Percentiles rank a stretch among this genome's conserved stretches.
Evolutionary conservation across 2,113 vertebrate genomes (phyloP).

Genomic region (Dasyprocta punctata): DNA sequence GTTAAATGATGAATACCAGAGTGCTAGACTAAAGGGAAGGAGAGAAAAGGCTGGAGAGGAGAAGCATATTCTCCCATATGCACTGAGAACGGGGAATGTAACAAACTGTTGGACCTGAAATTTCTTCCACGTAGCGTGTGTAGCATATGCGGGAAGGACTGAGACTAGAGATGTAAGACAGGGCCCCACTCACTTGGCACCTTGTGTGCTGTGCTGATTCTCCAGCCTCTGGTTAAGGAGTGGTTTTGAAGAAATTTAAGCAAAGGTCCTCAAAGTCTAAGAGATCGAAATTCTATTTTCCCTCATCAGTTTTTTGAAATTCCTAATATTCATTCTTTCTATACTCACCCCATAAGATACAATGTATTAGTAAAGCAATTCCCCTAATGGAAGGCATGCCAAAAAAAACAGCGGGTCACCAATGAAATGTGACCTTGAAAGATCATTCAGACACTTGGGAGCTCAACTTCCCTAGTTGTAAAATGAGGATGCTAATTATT

Average conservation of each 20-base stretch:
- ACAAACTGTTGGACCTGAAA: background rate
- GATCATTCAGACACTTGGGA: background rate
- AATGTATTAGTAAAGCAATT: background rate
- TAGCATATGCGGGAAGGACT: background rate
- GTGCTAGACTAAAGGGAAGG: background rate
- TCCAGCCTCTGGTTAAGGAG: background rate
- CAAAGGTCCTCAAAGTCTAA: background rate
- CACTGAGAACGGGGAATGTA: background rate
- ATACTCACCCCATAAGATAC: background rate
- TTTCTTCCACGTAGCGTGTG: background rate
- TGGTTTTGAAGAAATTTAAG: background rate
- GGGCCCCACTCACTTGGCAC: background rate
- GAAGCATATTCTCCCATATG: background rate
- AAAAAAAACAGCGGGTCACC: background rate
- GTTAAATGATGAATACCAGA: background rate
- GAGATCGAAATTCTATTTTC: background rate
- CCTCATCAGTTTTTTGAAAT: constrained; percentile 2
- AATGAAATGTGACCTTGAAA: background rate
- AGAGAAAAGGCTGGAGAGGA: background rate
- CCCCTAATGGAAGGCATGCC: background rate
- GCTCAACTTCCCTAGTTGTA: background rate
- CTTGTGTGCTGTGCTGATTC: background rate
- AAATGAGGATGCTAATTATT: background rate
- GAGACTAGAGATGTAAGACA: background rate
- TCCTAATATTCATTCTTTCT: background rate